Conservation (phyloP, 2,888 invertebrate genomes). For the Apodemia duryi region DNA sequence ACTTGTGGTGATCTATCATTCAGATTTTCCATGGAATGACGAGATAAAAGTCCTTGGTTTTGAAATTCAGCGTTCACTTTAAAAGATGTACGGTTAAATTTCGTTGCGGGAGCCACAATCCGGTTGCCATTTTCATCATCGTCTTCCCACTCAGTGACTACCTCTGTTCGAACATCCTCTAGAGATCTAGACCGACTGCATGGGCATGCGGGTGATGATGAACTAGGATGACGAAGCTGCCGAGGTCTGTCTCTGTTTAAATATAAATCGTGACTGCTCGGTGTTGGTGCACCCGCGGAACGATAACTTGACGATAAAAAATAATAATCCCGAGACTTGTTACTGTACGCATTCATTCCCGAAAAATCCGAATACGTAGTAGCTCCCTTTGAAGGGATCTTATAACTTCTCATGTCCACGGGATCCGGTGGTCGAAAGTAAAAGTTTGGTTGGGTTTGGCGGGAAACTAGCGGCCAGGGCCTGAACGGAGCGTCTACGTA, state of each 20-base stretch:
- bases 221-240: constrained; percentile 62
- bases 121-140: constrained; percentile 82
- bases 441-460: constrained; percentile 71
- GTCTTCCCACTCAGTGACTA: constrained; percentile 82
- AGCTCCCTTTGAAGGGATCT: constrained; percentile 66
- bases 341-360: constrained; percentile 70
- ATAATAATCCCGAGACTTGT: constrained; percentile 76
- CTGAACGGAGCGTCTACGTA: constrained; percentile 75
- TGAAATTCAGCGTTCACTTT: constrained; percentile 56
- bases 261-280: constrained; percentile 57
- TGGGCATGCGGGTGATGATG: constrained; percentile 71
- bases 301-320: constrained; percentile 85
- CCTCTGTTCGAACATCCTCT: constrained; percentile 85
- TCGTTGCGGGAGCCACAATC: constrained; percentile 71
- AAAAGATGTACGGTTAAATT: constrained; percentile 65
- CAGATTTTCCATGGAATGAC: constrained; percentile 86
- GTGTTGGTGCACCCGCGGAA: constrained; percentile 81
- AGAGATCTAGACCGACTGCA: constrained; percentile 84
- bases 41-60: constrained; percentile 73
- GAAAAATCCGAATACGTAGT: constrained; percentile 74
- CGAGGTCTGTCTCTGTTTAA: constrained; percentile 58
- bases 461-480: constrained; percentile 83
- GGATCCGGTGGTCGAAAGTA: constrained; percentile 72
- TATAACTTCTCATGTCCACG: constrained; percentile 70
- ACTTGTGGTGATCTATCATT: constrained; percentile 75